A percentile compares a stretch with the other conserved stretches of the same genome.
These are phyloP conservation scores for Dolomedes plantarius DNA, from an alignment of 2,888 invertebrate species.

Conservation along the genomic window DNA sequence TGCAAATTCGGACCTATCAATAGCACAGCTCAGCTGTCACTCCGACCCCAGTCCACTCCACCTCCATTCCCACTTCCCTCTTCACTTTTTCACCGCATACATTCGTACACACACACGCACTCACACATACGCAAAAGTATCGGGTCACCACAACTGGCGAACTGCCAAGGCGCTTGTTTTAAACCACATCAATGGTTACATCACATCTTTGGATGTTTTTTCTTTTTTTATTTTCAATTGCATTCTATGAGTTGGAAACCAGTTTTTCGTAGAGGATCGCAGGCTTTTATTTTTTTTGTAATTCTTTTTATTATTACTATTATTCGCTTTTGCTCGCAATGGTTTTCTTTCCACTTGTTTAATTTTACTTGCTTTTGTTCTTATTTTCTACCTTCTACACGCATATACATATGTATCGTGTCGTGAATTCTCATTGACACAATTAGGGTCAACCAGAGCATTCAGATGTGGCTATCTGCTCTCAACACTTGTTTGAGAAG, in stretches of 20 bases:
- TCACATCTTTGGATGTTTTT: conserved; percentile 32
- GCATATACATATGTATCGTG: neutral
- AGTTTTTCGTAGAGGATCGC: conserved; percentile 48
- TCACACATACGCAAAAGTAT: neutral
- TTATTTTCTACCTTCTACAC: neutral
- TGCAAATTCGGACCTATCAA: conserved; percentile 29
- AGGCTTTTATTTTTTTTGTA: conserved; percentile 17
- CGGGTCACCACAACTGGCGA: conserved; percentile 59
- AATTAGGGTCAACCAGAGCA: conserved; percentile 17
- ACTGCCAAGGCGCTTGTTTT: conserved; percentile 65
- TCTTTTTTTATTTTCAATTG: conserved; percentile 25
- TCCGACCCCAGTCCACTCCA: conserved; percentile 44
- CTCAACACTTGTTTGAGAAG: no score
- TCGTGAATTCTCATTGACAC: no score
- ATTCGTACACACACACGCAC: neutral
- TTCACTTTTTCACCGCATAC: conserved; percentile 21
- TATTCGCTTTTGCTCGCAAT: neutral
- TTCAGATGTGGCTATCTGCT: neutral
- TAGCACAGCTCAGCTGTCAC: conserved; percentile 50
- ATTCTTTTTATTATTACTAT: neutral
- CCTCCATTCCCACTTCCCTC: conserved; percentile 18
- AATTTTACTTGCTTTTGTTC: neutral
- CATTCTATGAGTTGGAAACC: conserved; percentile 54
- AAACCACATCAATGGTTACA: conserved; percentile 63
- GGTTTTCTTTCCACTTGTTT: neutral